A percentile compares a stretch with the other conserved stretches of the same genome.
phyloP scores from a whole-genome alignment of 2,888 invertebrate species.

The Macrosoma leucophasiata region DNA sequence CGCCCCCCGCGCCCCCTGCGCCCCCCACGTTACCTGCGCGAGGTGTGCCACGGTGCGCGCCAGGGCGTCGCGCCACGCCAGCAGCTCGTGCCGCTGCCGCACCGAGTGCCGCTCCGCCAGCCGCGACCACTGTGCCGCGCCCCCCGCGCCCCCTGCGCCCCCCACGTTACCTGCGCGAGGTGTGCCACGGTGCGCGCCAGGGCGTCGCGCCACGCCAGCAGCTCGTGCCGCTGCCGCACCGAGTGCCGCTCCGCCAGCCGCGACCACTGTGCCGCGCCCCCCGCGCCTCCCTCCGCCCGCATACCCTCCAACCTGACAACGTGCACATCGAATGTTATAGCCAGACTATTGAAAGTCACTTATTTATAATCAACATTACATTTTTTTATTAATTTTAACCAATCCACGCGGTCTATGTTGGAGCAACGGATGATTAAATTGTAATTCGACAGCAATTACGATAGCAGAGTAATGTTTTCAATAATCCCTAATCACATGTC shows the following conservation, averaged over 20 bases:
- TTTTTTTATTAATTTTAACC: no score
- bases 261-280: slow-evolving; percentile 64
- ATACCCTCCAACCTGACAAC: no score
- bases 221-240: slow-evolving; percentile 84
- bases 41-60: slow-evolving; percentile 81
- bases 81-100: slow-evolving; percentile 85
- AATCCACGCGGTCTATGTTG: no score
- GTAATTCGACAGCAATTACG: no score
- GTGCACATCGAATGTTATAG: no score
- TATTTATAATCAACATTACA: no score
- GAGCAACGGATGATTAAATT: no score
- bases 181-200: slow-evolving; percentile 82
- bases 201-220: slow-evolving; percentile 88
- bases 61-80: slow-evolving; percentile 86
- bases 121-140: slow-evolving; percentile 49
- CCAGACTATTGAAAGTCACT: no score
- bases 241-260: slow-evolving; percentile 71
- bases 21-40: slow-evolving; percentile 81
- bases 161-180: slow-evolving; percentile 85
- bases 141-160: slow-evolving; percentile 91
- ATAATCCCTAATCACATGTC: no score
- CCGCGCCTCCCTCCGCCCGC: slow-evolving; percentile 75
- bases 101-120: slow-evolving; percentile 86
- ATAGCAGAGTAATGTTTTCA: no score
- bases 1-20: no score